These are phyloP conservation scores for Mormyrops attenuatus DNA, from an alignment of 2,797 vertebrate species.

Conservation along the genomic window DNA sequence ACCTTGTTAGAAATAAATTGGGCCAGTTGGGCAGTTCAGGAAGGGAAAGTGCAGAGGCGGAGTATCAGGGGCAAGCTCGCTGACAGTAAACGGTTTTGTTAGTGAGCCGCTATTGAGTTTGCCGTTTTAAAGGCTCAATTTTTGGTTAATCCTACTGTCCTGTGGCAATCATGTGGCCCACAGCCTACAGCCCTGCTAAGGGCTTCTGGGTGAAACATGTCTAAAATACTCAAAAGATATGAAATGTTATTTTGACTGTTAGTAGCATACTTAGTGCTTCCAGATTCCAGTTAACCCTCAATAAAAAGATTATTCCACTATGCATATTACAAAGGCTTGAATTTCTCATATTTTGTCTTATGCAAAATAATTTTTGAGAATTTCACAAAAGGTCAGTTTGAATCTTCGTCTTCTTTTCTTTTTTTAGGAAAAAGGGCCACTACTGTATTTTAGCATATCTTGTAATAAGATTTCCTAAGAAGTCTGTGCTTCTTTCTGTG, in stretches of 20 bases:
- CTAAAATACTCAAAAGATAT: background rate
- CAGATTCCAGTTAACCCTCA: background rate
- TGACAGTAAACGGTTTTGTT: conserved; percentile 3
- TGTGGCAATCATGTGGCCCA: background rate
- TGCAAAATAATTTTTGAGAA: background rate
- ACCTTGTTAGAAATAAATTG: conserved; percentile 6
- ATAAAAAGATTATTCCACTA: background rate
- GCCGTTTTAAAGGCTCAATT: background rate
- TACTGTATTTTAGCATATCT: background rate
- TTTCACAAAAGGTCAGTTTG: background rate
- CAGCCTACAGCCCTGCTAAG: background rate
- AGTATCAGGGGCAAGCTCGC: background rate
- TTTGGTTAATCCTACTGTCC: background rate
- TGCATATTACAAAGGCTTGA: background rate
- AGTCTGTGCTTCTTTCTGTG: background rate
- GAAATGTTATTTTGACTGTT: background rate
- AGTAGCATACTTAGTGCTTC: background rate
- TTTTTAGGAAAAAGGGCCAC: background rate
- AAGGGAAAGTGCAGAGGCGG: background rate
- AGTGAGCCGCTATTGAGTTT: background rate
- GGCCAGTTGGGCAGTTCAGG: background rate
- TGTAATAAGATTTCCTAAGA: background rate
- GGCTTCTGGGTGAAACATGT: background rate
- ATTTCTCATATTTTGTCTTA: background rate
- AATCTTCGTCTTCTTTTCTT: background rate